phyloP scores from a whole-genome alignment of 2,888 invertebrate genomes.

The Torymus auratus region DNA sequence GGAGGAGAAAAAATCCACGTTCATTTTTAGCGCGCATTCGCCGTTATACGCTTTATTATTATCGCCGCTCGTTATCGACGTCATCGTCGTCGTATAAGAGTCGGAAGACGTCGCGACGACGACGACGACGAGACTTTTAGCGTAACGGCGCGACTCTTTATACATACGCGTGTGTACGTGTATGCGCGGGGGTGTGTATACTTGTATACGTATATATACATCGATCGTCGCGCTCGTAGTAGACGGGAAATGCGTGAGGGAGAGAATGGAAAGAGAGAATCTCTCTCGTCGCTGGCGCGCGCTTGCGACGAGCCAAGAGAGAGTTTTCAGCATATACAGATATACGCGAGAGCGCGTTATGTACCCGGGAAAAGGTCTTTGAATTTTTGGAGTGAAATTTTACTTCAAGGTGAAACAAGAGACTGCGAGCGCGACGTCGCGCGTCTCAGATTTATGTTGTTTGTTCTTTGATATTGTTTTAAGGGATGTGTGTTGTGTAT shows the following conservation, averaged over 20 bases:
- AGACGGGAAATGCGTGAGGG: not conserved
- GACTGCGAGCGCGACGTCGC: not conserved
- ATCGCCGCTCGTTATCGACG: slow-evolving; percentile 52
- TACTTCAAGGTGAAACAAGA: not conserved
- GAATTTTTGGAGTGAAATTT: not conserved
- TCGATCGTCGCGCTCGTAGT: too few species aligned
- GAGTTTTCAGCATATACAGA: not conserved
- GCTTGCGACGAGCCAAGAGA: not conserved
- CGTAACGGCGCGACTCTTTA: not conserved
- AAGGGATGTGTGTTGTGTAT: too few species aligned
- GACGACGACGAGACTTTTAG: not conserved
- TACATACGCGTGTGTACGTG: not conserved
- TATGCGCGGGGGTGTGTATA: too few species aligned
- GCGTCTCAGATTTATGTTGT: too few species aligned
- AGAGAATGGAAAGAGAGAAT: not conserved
- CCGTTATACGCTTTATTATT: slow-evolving; percentile 51
- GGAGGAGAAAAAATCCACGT: not conserved
- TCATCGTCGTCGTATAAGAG: not conserved
- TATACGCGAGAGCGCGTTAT: not conserved
- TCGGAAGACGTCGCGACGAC: not conserved
- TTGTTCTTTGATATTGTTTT: too few species aligned
- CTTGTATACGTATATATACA: too few species aligned
- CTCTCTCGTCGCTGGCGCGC: too few species aligned
- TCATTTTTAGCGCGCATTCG: not conserved
- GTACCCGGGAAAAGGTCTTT: too few species aligned